Evolutionary conservation across 2,888 invertebrate species (phyloP).

Genomic region (Cepaea hortensis): DNA sequence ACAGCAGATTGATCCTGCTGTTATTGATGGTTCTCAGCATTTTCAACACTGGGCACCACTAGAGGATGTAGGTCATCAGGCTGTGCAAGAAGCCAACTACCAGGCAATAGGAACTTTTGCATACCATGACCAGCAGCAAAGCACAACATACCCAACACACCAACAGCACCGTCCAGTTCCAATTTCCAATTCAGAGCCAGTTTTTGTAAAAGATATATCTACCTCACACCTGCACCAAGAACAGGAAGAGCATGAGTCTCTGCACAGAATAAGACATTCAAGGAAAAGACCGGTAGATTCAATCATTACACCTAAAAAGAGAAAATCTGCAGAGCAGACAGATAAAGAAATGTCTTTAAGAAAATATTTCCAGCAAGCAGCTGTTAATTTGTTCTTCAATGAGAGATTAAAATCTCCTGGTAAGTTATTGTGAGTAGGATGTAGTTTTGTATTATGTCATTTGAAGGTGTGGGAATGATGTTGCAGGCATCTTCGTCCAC

Average conservation of each 20-base stretch:
- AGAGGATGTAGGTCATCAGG: not conserved
- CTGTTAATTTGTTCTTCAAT: slow-evolving; percentile 48
- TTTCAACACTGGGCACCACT: slow-evolving; percentile 35
- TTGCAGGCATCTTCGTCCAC: too few species aligned
- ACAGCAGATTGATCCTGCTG: not conserved
- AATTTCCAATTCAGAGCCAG: not conserved
- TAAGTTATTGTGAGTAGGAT: slow-evolving; percentile 10
- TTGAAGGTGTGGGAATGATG: too few species aligned
- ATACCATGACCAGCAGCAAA: slow-evolving; percentile 15
- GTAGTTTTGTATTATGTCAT: not conserved
- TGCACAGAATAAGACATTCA: not conserved
- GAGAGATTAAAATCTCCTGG: slow-evolving; percentile 42
- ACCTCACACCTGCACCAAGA: not conserved
- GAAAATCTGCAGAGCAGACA: slow-evolving; percentile 10
- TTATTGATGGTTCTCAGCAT: not conserved
- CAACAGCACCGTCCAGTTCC: slow-evolving; percentile 1
- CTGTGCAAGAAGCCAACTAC: not conserved
- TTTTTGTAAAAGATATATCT: not conserved
- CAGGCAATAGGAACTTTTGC: not conserved
- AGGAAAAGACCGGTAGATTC: not conserved
- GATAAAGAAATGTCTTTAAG: slow-evolving; percentile 40
- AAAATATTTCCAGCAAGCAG: slow-evolving; percentile 47
- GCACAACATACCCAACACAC: not conserved
- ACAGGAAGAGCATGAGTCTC: not conserved
- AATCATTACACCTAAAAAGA: not conserved